Conservation (phyloP, 2,797 vertebrate genomes). For the Halcyon smyrnensis region DNA sequence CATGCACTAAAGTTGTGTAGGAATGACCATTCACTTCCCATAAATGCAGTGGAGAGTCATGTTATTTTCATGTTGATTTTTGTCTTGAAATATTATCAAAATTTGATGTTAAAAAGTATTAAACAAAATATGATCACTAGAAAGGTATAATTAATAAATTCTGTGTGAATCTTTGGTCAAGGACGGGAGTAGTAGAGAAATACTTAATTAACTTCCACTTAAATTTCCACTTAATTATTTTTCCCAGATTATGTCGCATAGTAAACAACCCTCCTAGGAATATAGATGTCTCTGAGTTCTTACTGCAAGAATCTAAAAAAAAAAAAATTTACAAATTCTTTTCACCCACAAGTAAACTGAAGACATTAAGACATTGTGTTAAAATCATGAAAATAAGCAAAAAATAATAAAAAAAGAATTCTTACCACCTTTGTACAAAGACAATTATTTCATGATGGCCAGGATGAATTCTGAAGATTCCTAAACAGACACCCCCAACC, state of each 20-base stretch:
- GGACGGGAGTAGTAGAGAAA: not conserved
- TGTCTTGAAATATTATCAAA: not conserved
- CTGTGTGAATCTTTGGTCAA: not conserved
- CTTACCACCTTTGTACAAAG: not conserved
- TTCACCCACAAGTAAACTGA: not conserved
- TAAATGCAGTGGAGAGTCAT: not conserved
- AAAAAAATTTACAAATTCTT: not conserved
- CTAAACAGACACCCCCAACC: not conserved
- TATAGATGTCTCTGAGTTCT: not conserved
- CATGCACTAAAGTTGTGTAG: fast-evolving
- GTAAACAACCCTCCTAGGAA: not conserved
- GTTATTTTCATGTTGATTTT: not conserved
- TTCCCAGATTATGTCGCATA: not conserved
- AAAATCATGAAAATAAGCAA: not conserved
- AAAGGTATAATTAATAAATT: not conserved
- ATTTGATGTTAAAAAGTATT: not conserved
- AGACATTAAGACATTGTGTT: not conserved
- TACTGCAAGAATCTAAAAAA: not conserved
- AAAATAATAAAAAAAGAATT: not conserved
- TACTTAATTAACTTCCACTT: not conserved
- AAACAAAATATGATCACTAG: not conserved
- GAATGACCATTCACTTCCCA: not conserved
- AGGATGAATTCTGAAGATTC: not conserved
- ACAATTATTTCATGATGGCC: not conserved
- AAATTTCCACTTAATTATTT: not conserved